Evolutionary conservation across 2,797 vertebrate species (phyloP), one percentile per base, ranked within the genome.

Genomic region (Poecilia velifera): DNA sequence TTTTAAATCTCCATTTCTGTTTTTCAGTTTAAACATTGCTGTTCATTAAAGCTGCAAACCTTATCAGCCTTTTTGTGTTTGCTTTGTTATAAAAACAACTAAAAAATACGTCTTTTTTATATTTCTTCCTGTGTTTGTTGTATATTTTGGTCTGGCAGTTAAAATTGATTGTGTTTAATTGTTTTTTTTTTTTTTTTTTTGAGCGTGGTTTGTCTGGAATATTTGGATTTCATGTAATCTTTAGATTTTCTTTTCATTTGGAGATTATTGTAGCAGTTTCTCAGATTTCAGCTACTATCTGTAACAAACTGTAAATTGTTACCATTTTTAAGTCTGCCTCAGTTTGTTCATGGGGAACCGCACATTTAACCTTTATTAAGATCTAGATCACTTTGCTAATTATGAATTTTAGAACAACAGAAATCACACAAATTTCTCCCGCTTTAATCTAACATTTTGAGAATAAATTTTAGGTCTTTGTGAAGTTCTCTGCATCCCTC

Each of bases 251-350:
- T 10, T 55, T 55, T 55, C 20, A n/a, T n/a, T 13, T 31, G 57
- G 28, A 34, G 14, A 66, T 66, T 41, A 77, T 77, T 84, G 72
- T 64, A 71, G 73, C 64, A 6, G 72, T 83, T 80, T 72, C 80
- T 80, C 72, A 89, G 78, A 72, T 81, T 76, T 75, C 75, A 86
- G 18, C 20, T 81, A 9, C 77, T 51, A 53, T 78, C 81, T 47
- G 3, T 4, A 86, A 76, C 88, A 87, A 7, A n/a, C 53, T 55
- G 9, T 87, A 14, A 90, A 91, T 86, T 66, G 87, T 88, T 82
- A 86, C 88, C 20, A 3, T 57, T 6, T 70, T 72, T 71, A 76
- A 79, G 80, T 80, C 62, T 13, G 13, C 87, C 51, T 87, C 76
- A 36, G 72, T 78, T 64, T 34, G 77, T 77, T 22, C 74, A 59